Base-by-base conservation (phyloP, 2,888 invertebrate genomes). In the Siphonodentalium dalli region DNA sequence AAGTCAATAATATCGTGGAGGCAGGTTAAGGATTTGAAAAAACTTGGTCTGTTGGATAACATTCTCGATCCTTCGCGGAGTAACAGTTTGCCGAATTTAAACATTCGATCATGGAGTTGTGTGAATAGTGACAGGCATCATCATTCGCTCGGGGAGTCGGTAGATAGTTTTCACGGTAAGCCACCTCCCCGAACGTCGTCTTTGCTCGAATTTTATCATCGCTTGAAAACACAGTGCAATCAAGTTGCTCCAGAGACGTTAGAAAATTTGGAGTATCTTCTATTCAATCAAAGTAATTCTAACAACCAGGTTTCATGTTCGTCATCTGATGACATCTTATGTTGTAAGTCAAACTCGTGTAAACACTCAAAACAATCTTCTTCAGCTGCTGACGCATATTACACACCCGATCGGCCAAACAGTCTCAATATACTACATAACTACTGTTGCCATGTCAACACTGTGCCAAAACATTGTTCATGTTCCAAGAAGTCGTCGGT, bases 181-280 rank as follows among this genome's bases (percentile, higher is more conserved):
- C 55, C 72, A 35, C 72, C 72, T 45, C 71, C 74, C n/a, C n/a
- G n/a, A n/a, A n/a, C n/a, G 0, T 69, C 72, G 0, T 72, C 72
- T 31, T 40, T 75, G 8, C 48, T 75, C 33, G 75, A 75, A 40
- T 61, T 75, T 43, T 75, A 74, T 55, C 75, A 75, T 56, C 57
- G 72, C 52, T 63, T 73, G 56, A 64, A 65, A 56, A 64, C 63
- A 35, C 65, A 65, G 45, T 71, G 71, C 5, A 75, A 71, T 47
- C 71, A 71, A 20, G 71, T 70, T 11, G 71, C 71, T 15, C 72
- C 73, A 7, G 71, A 71, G 48, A 71, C 72, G 1, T 66, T 74
- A 57, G 64, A 65, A 33, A 69, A 65, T 37, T 54, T 74, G 33
- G 74, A 74, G 42, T 71, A 71, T 47, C 68, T 71, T 33, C 49